Conservation (phyloP, 2,888 invertebrate species). For the Rhogogaster chlorosoma region DNA sequence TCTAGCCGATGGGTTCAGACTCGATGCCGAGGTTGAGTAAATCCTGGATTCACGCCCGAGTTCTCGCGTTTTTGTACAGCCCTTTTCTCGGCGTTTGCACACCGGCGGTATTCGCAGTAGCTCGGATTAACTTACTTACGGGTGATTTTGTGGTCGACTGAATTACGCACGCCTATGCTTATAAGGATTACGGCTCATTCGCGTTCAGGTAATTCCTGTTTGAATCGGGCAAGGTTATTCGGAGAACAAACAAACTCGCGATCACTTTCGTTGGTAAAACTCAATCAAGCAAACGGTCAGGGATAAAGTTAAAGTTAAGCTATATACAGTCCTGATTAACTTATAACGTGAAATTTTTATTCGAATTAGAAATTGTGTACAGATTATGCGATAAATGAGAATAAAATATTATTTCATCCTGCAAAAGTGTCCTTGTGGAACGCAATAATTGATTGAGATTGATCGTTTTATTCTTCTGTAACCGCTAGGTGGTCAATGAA, state of each 20-base stretch:
- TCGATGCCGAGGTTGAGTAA: slow-evolving; percentile 58
- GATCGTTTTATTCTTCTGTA: slow-evolving; percentile 10
- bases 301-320: neutral
- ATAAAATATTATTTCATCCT: neutral
- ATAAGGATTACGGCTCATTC: slow-evolving; percentile 28
- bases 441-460: neutral
- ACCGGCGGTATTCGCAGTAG: neutral
- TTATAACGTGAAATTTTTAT: neutral
- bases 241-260: neutral
- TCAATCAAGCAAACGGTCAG: neutral
- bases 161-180: slow-evolving; percentile 29
- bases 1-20: neutral
- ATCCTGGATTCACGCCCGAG: slow-evolving; percentile 65
- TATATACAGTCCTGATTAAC: neutral
- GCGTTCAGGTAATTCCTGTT: slow-evolving; percentile 24
- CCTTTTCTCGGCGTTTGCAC: neutral
- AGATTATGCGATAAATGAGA: neutral
- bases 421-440: neutral
- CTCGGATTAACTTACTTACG: slow-evolving; percentile 4
- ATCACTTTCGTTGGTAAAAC: slow-evolving; percentile 10
- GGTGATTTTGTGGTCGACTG: slow-evolving; percentile 25
- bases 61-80: slow-evolving; percentile 61
- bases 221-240: slow-evolving; percentile 23
- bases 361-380: neutral
- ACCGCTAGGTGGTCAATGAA: neutral